Conservation (phyloP, 53 echinoderm and acorn worm genomes). For the Holothuria scabra region DNA sequence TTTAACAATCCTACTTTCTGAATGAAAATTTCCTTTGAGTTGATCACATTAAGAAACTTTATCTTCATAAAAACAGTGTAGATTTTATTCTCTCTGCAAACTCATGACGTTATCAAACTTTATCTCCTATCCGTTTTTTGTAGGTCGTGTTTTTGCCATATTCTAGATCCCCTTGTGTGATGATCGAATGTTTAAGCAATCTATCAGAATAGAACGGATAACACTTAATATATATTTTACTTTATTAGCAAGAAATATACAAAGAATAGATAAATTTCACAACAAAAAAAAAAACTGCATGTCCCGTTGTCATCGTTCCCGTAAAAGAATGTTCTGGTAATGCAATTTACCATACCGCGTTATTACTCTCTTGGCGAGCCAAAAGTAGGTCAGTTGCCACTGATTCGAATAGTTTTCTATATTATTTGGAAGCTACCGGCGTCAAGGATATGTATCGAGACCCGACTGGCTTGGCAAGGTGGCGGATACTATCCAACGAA, state of each 20-base stretch:
- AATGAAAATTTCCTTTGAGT: too few species aligned
- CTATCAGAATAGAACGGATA: too few species aligned
- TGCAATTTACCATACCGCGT: conserved; percentile 20
- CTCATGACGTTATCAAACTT: too few species aligned
- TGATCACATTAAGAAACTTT: too few species aligned
- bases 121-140: too few species aligned
- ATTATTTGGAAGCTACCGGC: conserved; percentile 3
- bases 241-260: not conserved
- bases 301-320: not conserved
- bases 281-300: conserved; percentile 2
- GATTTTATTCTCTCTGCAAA: too few species aligned
- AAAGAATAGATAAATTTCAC: conserved; percentile 14
- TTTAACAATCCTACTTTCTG: too few species aligned
- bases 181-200: too few species aligned
- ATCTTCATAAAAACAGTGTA: too few species aligned
- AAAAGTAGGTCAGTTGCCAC: conserved; percentile 38
- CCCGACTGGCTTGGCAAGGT: conserved; percentile 25
- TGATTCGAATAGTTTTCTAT: not conserved
- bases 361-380: conserved; percentile 31
- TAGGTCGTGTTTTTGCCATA: too few species aligned
- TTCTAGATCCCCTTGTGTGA: too few species aligned
- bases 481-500: not conserved
- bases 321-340: conserved; percentile 16
- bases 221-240: not conserved
- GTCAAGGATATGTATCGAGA: conserved; percentile 29